Evolutionary conservation across 64 coral and sea anemone genomes (phyloP).

Genomic region (Cladopsammia gracilis): DNA sequence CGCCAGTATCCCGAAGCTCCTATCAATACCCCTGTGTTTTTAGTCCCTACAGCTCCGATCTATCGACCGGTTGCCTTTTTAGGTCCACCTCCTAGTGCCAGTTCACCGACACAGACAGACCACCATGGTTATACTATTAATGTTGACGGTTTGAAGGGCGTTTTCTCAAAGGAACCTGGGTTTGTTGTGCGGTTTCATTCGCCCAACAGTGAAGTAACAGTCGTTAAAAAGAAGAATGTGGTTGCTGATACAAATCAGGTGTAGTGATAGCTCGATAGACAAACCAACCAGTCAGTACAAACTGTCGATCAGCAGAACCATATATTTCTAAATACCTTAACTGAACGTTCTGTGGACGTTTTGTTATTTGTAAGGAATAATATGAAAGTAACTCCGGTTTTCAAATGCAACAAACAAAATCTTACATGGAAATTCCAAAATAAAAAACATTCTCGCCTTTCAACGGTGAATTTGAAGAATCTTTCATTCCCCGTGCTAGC

Average conservation of each 20-base stretch:
- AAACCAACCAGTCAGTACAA: no score
- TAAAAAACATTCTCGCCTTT: no score
- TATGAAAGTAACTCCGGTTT: no score
- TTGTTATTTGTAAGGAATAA: no score
- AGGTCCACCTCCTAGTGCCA: background rate
- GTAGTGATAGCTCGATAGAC: no score
- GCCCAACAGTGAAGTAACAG: conserved; percentile 24
- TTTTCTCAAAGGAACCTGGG: conserved; percentile 30
- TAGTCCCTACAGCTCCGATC: background rate
- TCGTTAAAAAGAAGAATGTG: background rate
- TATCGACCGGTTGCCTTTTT: background rate
- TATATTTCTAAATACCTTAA: no score
- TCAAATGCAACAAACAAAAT: no score
- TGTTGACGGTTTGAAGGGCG: conserved; percentile 16
- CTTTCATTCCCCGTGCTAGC: no score
- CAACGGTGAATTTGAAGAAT: no score
- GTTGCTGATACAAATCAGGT: background rate
- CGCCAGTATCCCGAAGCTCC: background rate
- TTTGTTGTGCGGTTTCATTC: conserved; percentile 18
- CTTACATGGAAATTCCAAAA: no score
- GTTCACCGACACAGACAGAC: background rate
- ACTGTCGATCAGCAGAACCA: no score
- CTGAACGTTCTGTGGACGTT: no score
- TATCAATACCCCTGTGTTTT: background rate
- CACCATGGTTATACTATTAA: conserved; percentile 18